These are phyloP conservation scores for Neosalanx taihuensis DNA, from an alignment of 2,797 vertebrate species.

Conservation along the genomic window DNA sequence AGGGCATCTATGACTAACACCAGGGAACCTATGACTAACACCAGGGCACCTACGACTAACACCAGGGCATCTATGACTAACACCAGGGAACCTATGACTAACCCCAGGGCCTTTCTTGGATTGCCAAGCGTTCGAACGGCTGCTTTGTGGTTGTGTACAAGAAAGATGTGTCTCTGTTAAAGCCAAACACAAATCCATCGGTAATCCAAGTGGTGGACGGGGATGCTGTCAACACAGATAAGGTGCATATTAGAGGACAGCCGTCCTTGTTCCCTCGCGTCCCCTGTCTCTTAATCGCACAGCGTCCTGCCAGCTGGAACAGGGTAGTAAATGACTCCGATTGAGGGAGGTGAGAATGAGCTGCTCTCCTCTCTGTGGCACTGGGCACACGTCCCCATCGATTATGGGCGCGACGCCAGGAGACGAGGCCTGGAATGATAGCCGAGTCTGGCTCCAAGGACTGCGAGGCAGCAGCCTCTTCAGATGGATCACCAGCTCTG, in stretches of 20 bases:
- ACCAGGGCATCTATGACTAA: no score
- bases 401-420: constrained; percentile 47
- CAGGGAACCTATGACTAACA: no score
- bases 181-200: background rate
- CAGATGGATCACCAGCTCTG: constrained; percentile 42
- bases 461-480: constrained; percentile 41
- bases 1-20: no score
- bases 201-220: background rate
- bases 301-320: constrained; percentile 26
- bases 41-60: no score
- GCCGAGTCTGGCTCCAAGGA: constrained; percentile 36
- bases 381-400: constrained; percentile 43
- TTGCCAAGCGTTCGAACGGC: background rate
- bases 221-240: background rate
- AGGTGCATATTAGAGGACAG: background rate
- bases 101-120: background rate
- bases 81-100: no score
- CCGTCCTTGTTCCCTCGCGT: background rate
- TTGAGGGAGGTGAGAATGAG: constrained; percentile 58
- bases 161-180: background rate
- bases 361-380: constrained; percentile 51
- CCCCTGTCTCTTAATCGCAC: background rate
- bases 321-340: constrained; percentile 46
- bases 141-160: no score
- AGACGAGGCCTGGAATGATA: constrained; percentile 37